These are phyloP conservation scores for Zygothrica quintamaculata DNA, from an alignment of 2,888 invertebrate species.

Conservation along the genomic window DNA sequence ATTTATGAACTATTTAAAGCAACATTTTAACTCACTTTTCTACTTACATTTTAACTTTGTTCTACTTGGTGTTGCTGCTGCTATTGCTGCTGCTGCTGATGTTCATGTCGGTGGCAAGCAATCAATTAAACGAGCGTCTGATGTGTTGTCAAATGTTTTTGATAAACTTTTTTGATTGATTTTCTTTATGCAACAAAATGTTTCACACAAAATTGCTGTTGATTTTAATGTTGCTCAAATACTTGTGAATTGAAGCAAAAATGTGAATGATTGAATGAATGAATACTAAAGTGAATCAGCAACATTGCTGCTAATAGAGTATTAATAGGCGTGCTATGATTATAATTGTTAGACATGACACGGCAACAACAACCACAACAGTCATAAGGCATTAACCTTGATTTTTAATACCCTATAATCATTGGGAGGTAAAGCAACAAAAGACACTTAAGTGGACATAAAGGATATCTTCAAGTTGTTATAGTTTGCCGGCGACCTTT, in stretches of 20 bases:
- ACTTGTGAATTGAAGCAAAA: no score
- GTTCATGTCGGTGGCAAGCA: slow-evolving; percentile 41
- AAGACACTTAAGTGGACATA: no score
- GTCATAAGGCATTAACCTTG: not conserved
- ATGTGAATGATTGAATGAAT: no score
- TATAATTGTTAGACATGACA: slow-evolving; percentile 49
- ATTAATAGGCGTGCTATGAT: slow-evolving; percentile 32
- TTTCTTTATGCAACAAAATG: no score
- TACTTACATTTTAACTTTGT: slow-evolving; percentile 4
- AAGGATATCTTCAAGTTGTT: not conserved
- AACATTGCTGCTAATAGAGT: slow-evolving; percentile 24
- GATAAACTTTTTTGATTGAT: slow-evolving; percentile 65
- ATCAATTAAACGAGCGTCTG: slow-evolving; percentile 63
- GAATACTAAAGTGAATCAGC: no score
- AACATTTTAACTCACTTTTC: slow-evolving; percentile 13
- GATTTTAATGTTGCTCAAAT: no score
- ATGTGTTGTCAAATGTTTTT: slow-evolving; percentile 59
- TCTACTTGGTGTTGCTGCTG: not conserved
- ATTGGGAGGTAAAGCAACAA: not conserved
- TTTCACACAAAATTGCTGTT: no score
- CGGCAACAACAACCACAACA: not conserved
- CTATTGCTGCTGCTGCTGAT: not conserved
- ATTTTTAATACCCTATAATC: not conserved
- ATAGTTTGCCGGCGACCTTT: not conserved
- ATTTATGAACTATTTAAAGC: slow-evolving; percentile 38